Evolutionary conservation across 2,888 invertebrate genomes (phyloP).

Genomic region (Hirtodrosophila confusa): DNA sequence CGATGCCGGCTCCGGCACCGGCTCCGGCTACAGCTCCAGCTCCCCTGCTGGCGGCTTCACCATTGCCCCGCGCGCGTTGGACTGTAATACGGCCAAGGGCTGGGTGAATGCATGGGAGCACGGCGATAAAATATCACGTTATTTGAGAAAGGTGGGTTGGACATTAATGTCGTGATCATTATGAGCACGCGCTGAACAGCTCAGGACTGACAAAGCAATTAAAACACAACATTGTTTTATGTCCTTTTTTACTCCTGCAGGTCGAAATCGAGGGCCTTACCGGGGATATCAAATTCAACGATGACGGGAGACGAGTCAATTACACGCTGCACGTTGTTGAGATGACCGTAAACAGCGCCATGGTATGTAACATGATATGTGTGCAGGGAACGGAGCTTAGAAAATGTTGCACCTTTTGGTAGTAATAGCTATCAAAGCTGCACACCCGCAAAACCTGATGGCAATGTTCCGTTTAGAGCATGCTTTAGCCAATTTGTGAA

Average conservation of each 20-base stretch:
- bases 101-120: slow-evolving; percentile 96
- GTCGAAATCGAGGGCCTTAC: slow-evolving; percentile 95
- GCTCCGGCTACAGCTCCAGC: slow-evolving; percentile 18
- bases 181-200: slow-evolving; percentile 21
- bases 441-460: too few relatives aligned
- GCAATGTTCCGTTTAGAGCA: too few relatives aligned
- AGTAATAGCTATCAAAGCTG: too few relatives aligned
- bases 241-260: slow-evolving; percentile 85
- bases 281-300: slow-evolving; percentile 95
- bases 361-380: slow-evolving; percentile 52
- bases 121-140: slow-evolving; percentile 94
- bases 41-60: slow-evolving; percentile 37
- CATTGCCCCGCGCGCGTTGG: slow-evolving; percentile 86
- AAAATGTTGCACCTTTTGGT: too few relatives aligned
- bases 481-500: too few relatives aligned
- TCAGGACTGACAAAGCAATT: slow-evolving; percentile 68
- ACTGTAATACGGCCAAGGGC: slow-evolving; percentile 93
- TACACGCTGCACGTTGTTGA: slow-evolving; percentile 95
- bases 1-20: slow-evolving; percentile 27
- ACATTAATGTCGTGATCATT: slow-evolving; percentile 52
- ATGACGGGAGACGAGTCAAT: slow-evolving; percentile 94
- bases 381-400: too few relatives aligned
- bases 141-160: slow-evolving; percentile 87
- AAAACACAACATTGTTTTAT: slow-evolving; percentile 42
- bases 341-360: slow-evolving; percentile 88